Base-by-base conservation (phyloP, 2,888 invertebrate species). In the Stenurella melanura region DNA sequence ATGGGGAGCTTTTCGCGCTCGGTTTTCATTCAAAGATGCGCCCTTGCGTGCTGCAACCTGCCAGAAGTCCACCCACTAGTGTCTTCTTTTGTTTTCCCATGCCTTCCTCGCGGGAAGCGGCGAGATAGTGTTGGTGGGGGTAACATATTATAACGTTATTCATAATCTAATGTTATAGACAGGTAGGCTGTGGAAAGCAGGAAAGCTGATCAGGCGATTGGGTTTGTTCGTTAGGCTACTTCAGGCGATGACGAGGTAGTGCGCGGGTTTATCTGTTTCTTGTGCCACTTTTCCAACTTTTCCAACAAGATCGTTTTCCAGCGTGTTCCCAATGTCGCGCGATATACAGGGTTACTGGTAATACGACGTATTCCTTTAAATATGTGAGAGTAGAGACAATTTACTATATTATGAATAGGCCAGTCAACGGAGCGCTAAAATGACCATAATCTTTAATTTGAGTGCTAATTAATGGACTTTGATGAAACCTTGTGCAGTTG, bases 21-120 rank as follows among this genome's bases (percentile, higher is more conserved):
- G 83, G 85, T 86, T 86, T 86, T 86, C 86, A 86, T 86, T 85
- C 84, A 84, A 83, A 85, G 79, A 80, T 78, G 83, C 82, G 84
- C 79, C 83, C 63, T 80, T 83, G 86, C 84, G 84, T 83, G 83
- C 79, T 81, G 73, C 78, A 76, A 72, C 72, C 34, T 54, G 72
- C 72, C 54, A 72, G 72, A 72, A 72, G 72, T 72, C 72, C 72
- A 72, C 72, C 72, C 72, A 72, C 72, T 72, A 72, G 72, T 61
- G 72, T 72, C 61, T 70, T 72, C 72, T 63, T 72, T 63, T 72
- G 63, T 72, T 72, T 70, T 70, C 60, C n/a, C 70, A 60, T 70
- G 34, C 70, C 60, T 60, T 9, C 42, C 26, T 38, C 58, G 69
- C 57, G 34, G 64, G 58, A 34, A 68, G 68, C 54, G 15, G 18